Conservation (phyloP, 1,140 invertebrate genomes). For the Musca vetustissima region DNA sequence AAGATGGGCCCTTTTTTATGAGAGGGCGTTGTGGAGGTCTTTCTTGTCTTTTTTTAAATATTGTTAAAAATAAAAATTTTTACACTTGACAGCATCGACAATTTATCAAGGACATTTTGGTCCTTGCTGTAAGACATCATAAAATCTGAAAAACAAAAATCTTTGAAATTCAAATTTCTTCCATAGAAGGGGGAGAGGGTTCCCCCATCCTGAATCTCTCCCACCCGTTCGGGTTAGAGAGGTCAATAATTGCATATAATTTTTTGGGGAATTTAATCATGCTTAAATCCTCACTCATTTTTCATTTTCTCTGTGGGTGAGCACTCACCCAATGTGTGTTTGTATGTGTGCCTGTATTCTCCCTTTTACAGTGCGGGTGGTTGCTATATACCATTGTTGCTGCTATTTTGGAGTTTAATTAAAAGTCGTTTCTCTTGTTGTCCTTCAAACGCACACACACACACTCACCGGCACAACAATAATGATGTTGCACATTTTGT, state of each 20-base stretch:
- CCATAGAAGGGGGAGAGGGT: not conserved
- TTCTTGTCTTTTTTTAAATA: no score
- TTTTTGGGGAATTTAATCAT: slow-evolving; percentile 1
- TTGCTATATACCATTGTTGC: no score
- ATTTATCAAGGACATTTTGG: slow-evolving; percentile 20
- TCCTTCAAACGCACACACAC: not conserved
- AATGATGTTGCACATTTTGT: slow-evolving; percentile 2
- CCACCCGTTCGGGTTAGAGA: not conserved
- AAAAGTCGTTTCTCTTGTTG: slow-evolving; percentile 10
- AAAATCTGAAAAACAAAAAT: not conserved
- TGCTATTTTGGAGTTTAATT: not conserved
- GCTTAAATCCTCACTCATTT: not conserved
- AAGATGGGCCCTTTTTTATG: not conserved
- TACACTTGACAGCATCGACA: slow-evolving; percentile 9
- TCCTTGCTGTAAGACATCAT: not conserved
- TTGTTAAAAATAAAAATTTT: slow-evolving; percentile 2
- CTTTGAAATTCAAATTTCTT: no score
- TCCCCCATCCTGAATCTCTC: no score
- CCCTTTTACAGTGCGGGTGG: no score
- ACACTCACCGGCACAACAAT: no score
- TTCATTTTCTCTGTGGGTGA: not conserved
- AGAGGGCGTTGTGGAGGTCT: no score
- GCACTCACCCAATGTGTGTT: no score
- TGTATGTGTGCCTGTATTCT: no score
- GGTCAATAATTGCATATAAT: slow-evolving; percentile 22